Percentiles rank a stretch among this genome's conserved stretches.
Evolutionary conservation across 1,140 invertebrate genomes (phyloP).

Genomic region (Lucilia sericata): DNA sequence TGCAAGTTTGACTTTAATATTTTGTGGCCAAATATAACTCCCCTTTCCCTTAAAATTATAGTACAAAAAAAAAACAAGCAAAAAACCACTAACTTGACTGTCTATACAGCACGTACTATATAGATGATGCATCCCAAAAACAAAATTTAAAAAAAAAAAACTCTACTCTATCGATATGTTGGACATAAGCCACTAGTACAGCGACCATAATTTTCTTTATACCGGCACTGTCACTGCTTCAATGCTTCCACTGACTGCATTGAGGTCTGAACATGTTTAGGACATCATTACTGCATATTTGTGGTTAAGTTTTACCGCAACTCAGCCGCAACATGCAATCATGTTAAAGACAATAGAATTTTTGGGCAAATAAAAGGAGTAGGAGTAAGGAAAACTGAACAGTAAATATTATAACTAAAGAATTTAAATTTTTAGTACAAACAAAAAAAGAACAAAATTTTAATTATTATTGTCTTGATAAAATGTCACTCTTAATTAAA

Average conservation of each 20-base stretch:
- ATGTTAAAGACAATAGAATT: constrained; percentile 30
- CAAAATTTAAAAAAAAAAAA: background rate
- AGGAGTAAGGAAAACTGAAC: background rate
- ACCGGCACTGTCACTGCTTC: background rate
- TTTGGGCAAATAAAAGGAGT: too few species aligned
- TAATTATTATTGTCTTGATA: background rate
- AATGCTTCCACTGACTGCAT: background rate
- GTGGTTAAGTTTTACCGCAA: constrained; percentile 66
- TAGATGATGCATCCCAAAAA: background rate
- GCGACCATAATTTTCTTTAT: constrained; percentile 12
- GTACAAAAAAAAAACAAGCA: background rate
- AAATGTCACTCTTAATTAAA: constrained; percentile 14
- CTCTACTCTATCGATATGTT: background rate
- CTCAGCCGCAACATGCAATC: constrained; percentile 49
- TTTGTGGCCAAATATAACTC: background rate
- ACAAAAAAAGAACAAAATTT: background rate
- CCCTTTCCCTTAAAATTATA: too few species aligned
- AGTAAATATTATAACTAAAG: background rate
- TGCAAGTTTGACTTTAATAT: background rate
- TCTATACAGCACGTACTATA: background rate
- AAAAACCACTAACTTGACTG: background rate
- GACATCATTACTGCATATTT: constrained; percentile 66
- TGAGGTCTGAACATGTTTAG: constrained; percentile 13
- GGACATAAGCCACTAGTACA: background rate
- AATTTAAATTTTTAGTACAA: background rate